These are phyloP conservation scores for Atta colombica DNA, from an alignment of 1,140 invertebrate genomes.

Conservation along the genomic window DNA sequence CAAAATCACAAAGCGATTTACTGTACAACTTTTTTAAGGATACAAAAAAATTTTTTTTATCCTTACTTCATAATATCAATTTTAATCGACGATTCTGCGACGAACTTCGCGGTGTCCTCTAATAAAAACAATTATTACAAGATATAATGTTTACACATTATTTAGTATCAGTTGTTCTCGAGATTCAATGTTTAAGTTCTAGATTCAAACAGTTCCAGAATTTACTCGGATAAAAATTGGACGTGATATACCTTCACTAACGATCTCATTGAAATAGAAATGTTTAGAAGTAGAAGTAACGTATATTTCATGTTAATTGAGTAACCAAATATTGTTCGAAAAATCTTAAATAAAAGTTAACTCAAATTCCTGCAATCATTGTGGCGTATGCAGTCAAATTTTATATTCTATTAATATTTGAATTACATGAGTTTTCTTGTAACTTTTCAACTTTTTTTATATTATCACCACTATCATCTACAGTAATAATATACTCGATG, in stretches of 20 bases:
- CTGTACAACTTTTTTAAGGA: too few relatives aligned
- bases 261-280: slow-evolving; percentile 14
- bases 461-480: background rate
- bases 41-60: too few relatives aligned
- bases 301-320: slow-evolving; percentile 21
- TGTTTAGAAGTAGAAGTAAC: slow-evolving; percentile 3
- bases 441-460: background rate
- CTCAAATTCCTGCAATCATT: too few relatives aligned
- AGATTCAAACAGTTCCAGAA: background rate
- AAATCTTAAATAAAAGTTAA: background rate
- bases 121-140: slow-evolving; percentile 22
- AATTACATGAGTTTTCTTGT: background rate
- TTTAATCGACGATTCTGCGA: background rate
- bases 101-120: background rate
- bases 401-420: background rate
- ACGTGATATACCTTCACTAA: slow-evolving; percentile 27
- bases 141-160: slow-evolving; percentile 16
- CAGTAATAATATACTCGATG: background rate
- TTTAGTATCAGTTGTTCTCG: slow-evolving; percentile 10
- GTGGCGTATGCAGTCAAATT: background rate
- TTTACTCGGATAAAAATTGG: slow-evolving; percentile 23
- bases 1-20: too few relatives aligned
- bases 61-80: too few relatives aligned
- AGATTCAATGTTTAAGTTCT: slow-evolving; percentile 4
- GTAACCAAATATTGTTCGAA: slow-evolving; percentile 16